Base-by-base conservation (phyloP, 1,140 invertebrate species). In the Melitaea cinxia region DNA sequence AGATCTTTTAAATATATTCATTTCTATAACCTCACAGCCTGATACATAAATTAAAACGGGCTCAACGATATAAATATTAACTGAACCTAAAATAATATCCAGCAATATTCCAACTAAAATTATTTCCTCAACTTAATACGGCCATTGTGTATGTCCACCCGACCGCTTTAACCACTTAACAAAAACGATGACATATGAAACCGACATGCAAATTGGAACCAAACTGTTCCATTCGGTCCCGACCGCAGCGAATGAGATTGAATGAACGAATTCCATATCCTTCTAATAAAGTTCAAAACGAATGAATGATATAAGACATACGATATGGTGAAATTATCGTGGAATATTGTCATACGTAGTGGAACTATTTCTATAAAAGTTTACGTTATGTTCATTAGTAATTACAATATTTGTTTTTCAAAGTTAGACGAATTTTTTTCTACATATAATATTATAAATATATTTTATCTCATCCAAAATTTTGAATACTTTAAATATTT, bases 161-260 rank as follows among this genome's bases (percentile, higher is more conserved):
- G 19, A 33, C 17, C 56, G 15, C 56, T 49, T 3, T 39, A 19
- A 33, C 56, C 56, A 21, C 55, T 47, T 42, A 49, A 30, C 56
- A 49, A 59, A 52, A 59, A 49, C 42, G 56, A 59, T 59, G 61
- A 56, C 60, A 64, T 68, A 68, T 63, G 60, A 59, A 66, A 68
- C 68, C 69, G 59, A 65, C 60, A 53, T 64, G 65, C 58, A 71
- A 74, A 74, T 74, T 62, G 65, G 68, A 68, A 68, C 47, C 33
- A 63, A 62, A 57, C 53, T 47, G 39, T 62, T 60, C 7, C 55
- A 49, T 59, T 59, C 55, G 24, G 14, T 39, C 37, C 4, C 37
- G 54, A 57, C 54, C 54, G 23, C 54, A 57, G n/a, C 19, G 42
- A 47, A 47, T 24, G 54, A 57, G 37, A 57, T 57, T 57, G 35